Conservation (phyloP, 2,888 invertebrate genomes). For the Nycteola revayana region DNA sequence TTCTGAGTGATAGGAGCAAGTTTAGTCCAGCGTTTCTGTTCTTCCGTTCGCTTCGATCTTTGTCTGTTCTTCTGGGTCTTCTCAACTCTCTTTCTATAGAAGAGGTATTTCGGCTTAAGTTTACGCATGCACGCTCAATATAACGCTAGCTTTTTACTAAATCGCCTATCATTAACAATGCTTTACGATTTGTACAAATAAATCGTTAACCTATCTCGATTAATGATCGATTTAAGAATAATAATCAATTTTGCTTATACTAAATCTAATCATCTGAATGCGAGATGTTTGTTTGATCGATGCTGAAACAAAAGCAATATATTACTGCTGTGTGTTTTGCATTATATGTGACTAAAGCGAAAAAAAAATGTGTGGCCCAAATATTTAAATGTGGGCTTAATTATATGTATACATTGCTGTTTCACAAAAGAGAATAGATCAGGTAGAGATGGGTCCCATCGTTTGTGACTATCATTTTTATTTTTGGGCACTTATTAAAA, state of each 20-base stretch:
- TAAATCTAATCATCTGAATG: conserved; percentile 53
- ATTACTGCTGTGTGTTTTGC: conserved; percentile 24
- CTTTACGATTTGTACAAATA: too few species aligned
- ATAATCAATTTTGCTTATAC: conserved; percentile 13
- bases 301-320: conserved; percentile 31
- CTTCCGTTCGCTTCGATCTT: conserved; percentile 46
- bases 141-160: conserved; percentile 35
- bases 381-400: too few species aligned
- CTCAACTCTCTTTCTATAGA: conserved; percentile 48
- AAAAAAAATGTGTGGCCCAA: too few species aligned
- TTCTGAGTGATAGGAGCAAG: conserved; percentile 51
- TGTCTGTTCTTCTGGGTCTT: conserved; percentile 42
- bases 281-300: conserved; percentile 62
- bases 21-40: conserved; percentile 65
- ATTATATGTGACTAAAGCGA: conserved; percentile 50
- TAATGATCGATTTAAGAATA: conserved; percentile 2
- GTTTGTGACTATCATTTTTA: too few species aligned
- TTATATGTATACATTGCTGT: too few species aligned
- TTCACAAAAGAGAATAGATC: too few species aligned
- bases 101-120: conserved; percentile 40
- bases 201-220: too few species aligned
- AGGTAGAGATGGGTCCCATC: too few species aligned
- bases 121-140: conserved; percentile 33
- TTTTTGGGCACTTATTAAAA: too few species aligned
- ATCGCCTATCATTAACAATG: conserved; percentile 24